These are phyloP conservation scores for Bambusicola thoracicus DNA, from an alignment of 2,113 vertebrate genomes.

Conservation along the genomic window DNA sequence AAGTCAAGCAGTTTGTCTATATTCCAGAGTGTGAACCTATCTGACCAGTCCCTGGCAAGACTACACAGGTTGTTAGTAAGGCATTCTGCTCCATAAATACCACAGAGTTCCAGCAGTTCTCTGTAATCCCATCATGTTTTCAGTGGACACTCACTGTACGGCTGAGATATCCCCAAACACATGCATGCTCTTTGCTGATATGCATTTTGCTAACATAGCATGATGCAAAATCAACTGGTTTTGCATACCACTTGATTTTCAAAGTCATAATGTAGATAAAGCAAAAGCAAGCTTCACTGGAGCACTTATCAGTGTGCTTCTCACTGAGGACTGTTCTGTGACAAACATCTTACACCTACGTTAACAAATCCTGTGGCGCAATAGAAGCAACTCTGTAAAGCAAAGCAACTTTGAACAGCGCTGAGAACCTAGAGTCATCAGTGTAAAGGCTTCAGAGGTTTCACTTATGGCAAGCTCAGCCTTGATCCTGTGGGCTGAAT, in stretches of 20 bases:
- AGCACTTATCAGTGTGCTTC: neutral
- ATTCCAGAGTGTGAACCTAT: neutral
- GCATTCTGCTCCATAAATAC: neutral
- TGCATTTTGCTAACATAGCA: neutral
- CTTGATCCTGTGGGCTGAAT: neutral
- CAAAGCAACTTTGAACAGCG: neutral
- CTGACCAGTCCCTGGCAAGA: neutral
- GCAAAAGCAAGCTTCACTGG: neutral
- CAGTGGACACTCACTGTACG: rapidly evolving
- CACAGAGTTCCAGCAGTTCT: neutral
- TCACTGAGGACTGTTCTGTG: neutral
- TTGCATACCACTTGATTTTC: neutral
- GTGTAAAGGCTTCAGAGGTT: neutral
- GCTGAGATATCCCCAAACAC: neutral
- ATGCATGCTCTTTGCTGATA: neutral
- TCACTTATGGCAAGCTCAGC: neutral
- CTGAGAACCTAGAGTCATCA: neutral
- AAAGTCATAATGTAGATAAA: neutral
- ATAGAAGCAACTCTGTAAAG: neutral
- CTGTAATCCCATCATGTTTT: neutral
- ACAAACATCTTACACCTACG: neutral
- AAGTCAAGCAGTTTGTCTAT: neutral
- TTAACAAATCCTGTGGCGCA: neutral
- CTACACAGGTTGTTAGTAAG: neutral
- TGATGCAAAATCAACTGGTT: neutral